Base-by-base conservation (phyloP, 2,113 vertebrate species). In the Lucifuga dentata region DNA sequence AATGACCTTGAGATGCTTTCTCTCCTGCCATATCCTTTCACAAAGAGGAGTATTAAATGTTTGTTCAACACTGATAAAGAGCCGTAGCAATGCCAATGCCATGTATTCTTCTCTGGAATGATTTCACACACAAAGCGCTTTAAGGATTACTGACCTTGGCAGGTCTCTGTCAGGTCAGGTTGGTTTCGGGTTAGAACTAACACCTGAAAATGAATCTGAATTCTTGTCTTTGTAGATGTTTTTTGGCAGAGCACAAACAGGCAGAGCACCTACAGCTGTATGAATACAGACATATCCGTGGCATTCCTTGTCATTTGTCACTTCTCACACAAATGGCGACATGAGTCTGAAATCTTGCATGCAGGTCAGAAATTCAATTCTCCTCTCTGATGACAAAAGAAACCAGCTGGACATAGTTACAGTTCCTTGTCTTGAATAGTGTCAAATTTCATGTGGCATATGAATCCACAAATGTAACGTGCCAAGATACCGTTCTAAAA, bases 41-140 rank as follows among this genome's bases (percentile, higher is more conserved):
- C 64, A 51, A 13, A 43, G 3, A 43, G n/a, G n/a, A n/a, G n/a
- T n/a, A n/a, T n/a, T n/a, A 40, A 72, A 29, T 10, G 10, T 58
- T 73, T 32, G n/a, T 36, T 46, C 2, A 44, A 45, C 59, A 21
- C 15, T 17, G 6, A 57, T 5, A 64, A 29, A 61, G 48, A 3
- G 35, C 17, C 17, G 8, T 0, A 38, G 11, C 9, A 11, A 20
- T 36, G 10, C 19, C 0, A 48, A 39, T 19, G 48, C 3, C 29
- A 11, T 24, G 15, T 23, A 17, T 16, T 19, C 6, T 50, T 62
- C 21, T 44, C 2, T 23, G 15, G 9, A 24, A 29, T 29, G 5
- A 38, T 6, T 52, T 43, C 15, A 10, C 35, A 21, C 46, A 45
- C 26, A 39, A 40, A 46, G 5, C 0, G 7, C 53, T 61, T 39